Percentiles rank a stretch among this genome's conserved stretches.
Evolutionary conservation across 2,113 vertebrate genomes (phyloP).

Genomic region (Cephalopholis sonnerati): DNA sequence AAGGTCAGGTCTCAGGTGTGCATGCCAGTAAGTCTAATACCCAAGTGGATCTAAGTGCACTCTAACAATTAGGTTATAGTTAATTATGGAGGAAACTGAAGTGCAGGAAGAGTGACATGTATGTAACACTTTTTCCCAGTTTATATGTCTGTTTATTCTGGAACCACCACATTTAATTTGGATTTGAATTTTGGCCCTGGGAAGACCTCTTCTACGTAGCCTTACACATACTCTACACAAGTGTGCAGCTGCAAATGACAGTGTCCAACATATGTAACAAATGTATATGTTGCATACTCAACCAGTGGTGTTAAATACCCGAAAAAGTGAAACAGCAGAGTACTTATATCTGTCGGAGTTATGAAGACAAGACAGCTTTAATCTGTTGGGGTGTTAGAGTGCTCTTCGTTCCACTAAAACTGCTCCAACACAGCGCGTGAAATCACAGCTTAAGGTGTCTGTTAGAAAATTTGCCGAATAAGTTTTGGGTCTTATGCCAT

Average conservation of each 20-base stretch:
- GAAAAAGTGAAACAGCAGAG: neutral
- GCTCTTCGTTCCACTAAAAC: neutral
- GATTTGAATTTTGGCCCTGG: neutral
- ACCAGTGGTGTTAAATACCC: neutral
- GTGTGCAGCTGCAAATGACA: conserved; percentile 5
- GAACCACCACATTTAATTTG: neutral
- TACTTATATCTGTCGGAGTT: neutral
- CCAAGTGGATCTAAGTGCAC: no score
- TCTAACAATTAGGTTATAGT: no score
- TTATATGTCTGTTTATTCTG: neutral
- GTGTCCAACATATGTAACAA: neutral
- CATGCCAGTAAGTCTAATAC: no score
- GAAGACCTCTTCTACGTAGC: neutral
- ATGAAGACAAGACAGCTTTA: neutral
- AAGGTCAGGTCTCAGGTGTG: no score
- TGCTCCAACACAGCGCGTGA: neutral
- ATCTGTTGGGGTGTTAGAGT: neutral
- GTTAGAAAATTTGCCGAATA: neutral
- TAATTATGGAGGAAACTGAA: no score
- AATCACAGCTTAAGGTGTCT: no score
- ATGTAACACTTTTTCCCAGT: neutral
- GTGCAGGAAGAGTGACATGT: no score
- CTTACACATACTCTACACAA: neutral
- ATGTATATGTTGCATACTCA: neutral
- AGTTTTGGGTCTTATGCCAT: neutral